Conservation (phyloP, 2,113 vertebrate genomes). For the crab-eating macaque (Macaca fascicularis) region T2T-MFA8v1.1 NC_088395.1:104231001-104231500, state of each 20-base stretch:
- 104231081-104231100: neutral
- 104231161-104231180: neutral
- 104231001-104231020: rapidly evolving
- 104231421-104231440: neutral
- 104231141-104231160: neutral
- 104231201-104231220: neutral
- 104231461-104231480: neutral
- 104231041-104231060: no score
- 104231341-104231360: neutral
- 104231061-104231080: no score
- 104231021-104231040: rapidly evolving
- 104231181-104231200: neutral
- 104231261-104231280: neutral
- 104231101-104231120: neutral
- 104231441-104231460: neutral
- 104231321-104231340: neutral
- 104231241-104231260: neutral
- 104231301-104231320: neutral
- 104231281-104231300: neutral
- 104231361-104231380: neutral
- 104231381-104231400: neutral
- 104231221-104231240: neutral
- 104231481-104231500: neutral
- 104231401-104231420: conserved; percentile 21
- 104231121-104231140: neutral